Evolutionary conservation across 2,888 invertebrate species (phyloP).

Genomic region (Tubulanus polymorphus): DNA sequence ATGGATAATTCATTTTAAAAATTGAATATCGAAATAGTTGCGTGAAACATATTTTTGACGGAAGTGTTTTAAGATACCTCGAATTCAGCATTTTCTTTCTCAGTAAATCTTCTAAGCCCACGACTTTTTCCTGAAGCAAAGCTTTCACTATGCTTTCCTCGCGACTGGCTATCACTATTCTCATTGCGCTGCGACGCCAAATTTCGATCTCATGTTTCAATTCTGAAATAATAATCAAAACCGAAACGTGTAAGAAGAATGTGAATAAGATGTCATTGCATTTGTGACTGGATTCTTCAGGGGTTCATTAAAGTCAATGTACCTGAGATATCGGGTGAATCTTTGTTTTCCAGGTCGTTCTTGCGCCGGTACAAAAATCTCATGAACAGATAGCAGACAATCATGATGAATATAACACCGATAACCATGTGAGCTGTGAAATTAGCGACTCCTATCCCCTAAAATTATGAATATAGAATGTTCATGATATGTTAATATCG

Average conservation of each 20-base stretch:
- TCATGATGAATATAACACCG: slow-evolving; percentile 67
- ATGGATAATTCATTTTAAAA: too few relatives aligned
- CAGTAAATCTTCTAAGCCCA: slow-evolving; percentile 63
- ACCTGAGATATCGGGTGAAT: slow-evolving; percentile 70
- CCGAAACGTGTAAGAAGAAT: slow-evolving; percentile 3
- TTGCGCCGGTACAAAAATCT: slow-evolving; percentile 70
- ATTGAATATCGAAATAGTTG: too few relatives aligned
- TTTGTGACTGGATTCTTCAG: too few relatives aligned
- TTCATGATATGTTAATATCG: too few relatives aligned
- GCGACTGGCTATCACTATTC: slow-evolving; percentile 75
- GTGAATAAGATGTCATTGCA: too few relatives aligned
- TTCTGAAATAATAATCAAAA: slow-evolving; percentile 57
- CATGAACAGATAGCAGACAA: slow-evolving; percentile 70
- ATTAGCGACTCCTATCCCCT: slow-evolving; percentile 77
- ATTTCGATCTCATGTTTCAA: slow-evolving; percentile 78
- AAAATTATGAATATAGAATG: slow-evolving; percentile 37
- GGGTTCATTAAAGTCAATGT: too few relatives aligned
- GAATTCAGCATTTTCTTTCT: slow-evolving; percentile 61
- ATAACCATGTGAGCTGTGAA: slow-evolving; percentile 78
- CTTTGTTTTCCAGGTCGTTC: slow-evolving; percentile 64
- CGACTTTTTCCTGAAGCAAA: slow-evolving; percentile 69
- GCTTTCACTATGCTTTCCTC: slow-evolving; percentile 79
- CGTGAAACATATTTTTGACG: too few relatives aligned
- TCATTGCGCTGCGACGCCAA: slow-evolving; percentile 67
- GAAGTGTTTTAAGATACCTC: too few relatives aligned